Conservation (phyloP, 2,797 vertebrate genomes). For the Masticophis lateralis region DNA sequence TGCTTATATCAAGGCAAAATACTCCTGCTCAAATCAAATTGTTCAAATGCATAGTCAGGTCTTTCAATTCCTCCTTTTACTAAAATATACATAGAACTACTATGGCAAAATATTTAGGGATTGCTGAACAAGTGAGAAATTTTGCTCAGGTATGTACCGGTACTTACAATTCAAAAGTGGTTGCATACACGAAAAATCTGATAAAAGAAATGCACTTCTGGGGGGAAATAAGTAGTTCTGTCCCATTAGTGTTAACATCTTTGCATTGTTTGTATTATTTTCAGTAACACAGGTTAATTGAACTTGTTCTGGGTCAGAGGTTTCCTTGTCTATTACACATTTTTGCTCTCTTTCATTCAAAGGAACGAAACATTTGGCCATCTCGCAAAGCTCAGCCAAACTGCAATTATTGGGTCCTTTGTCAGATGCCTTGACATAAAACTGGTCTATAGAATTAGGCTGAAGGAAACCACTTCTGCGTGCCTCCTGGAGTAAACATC, state of each 20-base stretch:
- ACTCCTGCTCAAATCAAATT: neutral
- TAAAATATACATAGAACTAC: neutral
- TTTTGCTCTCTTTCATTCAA: slow-evolving; percentile 60
- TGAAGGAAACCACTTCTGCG: slow-evolving; percentile 74
- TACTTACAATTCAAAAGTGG: slow-evolving; percentile 86
- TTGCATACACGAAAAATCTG: slow-evolving; percentile 84
- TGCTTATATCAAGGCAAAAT: neutral
- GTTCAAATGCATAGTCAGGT: neutral
- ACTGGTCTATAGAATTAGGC: neutral
- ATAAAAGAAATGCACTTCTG: slow-evolving; percentile 85
- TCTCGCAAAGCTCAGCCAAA: slow-evolving; percentile 86
- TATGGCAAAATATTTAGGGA: neutral
- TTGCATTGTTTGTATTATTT: slow-evolving; percentile 70
- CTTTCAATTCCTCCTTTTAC: neutral
- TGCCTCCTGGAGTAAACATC: slow-evolving; percentile 78
- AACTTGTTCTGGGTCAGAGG: slow-evolving; percentile 71
- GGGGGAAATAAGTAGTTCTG: slow-evolving; percentile 88
- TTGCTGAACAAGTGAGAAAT: slow-evolving; percentile 26
- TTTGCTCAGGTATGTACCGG: slow-evolving; percentile 12
- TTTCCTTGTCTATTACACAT: slow-evolving; percentile 60
- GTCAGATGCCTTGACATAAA: slow-evolving; percentile 21
- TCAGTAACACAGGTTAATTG: slow-evolving; percentile 80
- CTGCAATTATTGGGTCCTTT: slow-evolving; percentile 63
- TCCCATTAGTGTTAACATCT: slow-evolving; percentile 80
- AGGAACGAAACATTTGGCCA: slow-evolving; percentile 83